Evolutionary conservation across 2,113 vertebrate species (phyloP), one percentile per base, ranked within the genome.

Genomic region (Glareola pratincola): DNA sequence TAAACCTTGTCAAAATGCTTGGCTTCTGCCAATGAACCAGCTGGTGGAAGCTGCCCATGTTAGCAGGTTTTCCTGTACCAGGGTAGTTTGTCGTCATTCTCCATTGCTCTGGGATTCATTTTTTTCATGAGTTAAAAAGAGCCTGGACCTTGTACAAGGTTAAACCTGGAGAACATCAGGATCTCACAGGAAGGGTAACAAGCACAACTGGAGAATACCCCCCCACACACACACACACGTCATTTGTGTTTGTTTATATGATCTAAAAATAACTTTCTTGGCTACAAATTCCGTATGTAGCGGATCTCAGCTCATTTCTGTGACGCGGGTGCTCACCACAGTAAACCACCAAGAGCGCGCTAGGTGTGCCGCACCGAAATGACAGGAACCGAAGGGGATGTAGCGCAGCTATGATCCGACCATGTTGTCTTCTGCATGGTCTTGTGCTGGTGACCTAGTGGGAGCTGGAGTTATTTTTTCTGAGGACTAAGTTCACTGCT

Each of bases 321-420:
- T n/a, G 36, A 23, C 34, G 10, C 17, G 9, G 34, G 51, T 59
- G 32, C 74, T 41, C n/a, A 54, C 41, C 8, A 4, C 23, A 6
- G 22, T 60, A 21, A n/a, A 16, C 23, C 50, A 27, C 21, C 20
- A 5, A 37, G 45, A 7, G 8, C 26, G 3, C 10, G 10, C 20
- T 29, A 5, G 41, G 41, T 41, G 41, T 37, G 39, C 18, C 26
- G 67, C 1, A 4, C 60, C 32, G 24, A 54, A 14, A 14, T 12
- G 34, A 5, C 17, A 22, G 41, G 39, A 48, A 48, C 72, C 6
- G 1, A 47, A 50, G 32, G 18, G 53, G 14, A 8, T 4, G 14
- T 59, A 27, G 39, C 0, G 0, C 20, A 18, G 37, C 13, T 34
- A 10, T 23, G 15, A 36, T 36, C 7, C 7, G 8, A 36, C 14